Evolutionary conservation across 2,113 vertebrate genomes (phyloP).

Genomic region (Fulica atra): DNA sequence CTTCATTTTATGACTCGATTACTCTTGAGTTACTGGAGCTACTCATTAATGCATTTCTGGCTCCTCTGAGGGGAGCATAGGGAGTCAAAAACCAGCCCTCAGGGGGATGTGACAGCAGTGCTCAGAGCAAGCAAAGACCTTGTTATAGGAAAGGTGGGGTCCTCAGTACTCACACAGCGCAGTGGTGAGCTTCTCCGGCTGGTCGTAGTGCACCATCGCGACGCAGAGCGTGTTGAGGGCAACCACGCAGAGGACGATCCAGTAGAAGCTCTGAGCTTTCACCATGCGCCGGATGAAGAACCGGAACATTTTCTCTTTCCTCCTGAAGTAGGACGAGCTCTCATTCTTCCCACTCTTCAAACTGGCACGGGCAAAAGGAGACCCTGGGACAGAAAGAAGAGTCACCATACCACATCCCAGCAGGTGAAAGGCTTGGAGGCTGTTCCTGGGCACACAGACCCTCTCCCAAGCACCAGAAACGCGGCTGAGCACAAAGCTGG

Average conservation of each 20-base stretch:
- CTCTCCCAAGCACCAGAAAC: background rate
- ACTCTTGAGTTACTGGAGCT: background rate
- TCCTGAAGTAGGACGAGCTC: conserved; percentile 89
- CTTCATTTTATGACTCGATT: background rate
- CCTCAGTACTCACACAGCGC: conserved; percentile 84
- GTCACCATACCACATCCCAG: background rate
- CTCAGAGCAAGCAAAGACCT: background rate
- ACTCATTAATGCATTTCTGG: background rate
- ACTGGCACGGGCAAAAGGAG: conserved; percentile 90
- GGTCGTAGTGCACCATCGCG: conserved; percentile 95
- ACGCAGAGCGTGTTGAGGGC: conserved; percentile 94
- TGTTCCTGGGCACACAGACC: background rate
- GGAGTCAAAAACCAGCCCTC: background rate
- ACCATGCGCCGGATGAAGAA: conserved; percentile 96
- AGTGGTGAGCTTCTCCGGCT: conserved; percentile 90
- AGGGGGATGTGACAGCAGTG: accelerated
- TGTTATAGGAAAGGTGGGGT: accelerated
- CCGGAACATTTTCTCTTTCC: conserved; percentile 94
- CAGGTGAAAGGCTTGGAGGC: background rate
- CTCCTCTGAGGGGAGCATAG: background rate
- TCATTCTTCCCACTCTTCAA: conserved; percentile 91
- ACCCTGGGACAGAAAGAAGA: conserved; percentile 76
- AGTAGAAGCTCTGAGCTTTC: conserved; percentile 97
- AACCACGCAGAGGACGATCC: conserved; percentile 92
- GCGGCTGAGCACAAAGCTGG: background rate